These are phyloP conservation scores for Calypte anna DNA, from an alignment of 2,113 vertebrate genomes.

Conservation along the genomic window DNA sequence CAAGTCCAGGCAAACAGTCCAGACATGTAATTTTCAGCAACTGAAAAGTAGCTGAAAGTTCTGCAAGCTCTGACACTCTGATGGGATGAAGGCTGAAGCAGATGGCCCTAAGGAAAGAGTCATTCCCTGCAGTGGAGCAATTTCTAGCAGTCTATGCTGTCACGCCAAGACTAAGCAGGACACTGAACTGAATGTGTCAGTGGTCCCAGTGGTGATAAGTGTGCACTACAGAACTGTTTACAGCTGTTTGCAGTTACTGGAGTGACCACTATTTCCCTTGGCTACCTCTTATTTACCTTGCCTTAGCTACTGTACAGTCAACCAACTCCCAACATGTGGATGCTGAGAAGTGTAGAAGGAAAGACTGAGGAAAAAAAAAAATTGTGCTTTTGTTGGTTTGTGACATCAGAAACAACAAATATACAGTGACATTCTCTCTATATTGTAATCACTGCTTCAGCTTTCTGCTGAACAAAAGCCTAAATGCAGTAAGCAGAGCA, in stretches of 20 bases:
- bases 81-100: background rate
- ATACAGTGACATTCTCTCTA: background rate
- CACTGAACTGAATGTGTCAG: background rate
- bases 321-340: background rate
- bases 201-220: background rate
- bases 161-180: background rate
- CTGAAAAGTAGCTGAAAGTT: background rate
- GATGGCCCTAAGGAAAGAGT: background rate
- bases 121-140: background rate
- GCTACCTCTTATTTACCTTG: background rate
- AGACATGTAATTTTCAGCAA: background rate
- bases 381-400: background rate
- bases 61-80: background rate
- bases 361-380: background rate
- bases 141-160: background rate
- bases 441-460: background rate
- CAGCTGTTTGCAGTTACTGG: background rate
- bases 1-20: background rate
- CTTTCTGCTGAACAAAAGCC: background rate
- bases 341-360: background rate
- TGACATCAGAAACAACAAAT: background rate
- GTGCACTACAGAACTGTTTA: background rate
- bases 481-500: background rate
- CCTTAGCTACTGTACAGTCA: background rate
- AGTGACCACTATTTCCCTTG: background rate